A percentile compares a stretch with the other conserved stretches of the same genome.
Conservation (phyloP, 2,888 invertebrate species). For the Vannuccia rotundouncinata region DNA sequence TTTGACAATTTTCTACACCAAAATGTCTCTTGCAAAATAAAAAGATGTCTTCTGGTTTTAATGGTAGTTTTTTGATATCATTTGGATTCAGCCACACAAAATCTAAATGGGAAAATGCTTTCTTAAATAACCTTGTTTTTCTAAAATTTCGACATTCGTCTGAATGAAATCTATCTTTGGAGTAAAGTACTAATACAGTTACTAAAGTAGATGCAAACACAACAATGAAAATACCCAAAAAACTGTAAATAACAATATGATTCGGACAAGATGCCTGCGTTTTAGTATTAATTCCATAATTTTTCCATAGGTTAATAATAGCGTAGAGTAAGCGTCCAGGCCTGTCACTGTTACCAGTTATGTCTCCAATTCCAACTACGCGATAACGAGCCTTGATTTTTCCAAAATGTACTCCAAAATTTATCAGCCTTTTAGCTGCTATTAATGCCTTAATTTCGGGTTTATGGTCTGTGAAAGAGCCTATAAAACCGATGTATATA, state of each 20-base stretch:
- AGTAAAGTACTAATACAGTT: not conserved
- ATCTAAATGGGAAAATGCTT: too few species aligned
- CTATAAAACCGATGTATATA: not conserved
- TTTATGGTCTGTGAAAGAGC: not conserved
- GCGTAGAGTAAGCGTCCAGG: not conserved
- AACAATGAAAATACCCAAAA: not conserved
- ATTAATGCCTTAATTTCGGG: not conserved
- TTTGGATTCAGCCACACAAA: too few species aligned
- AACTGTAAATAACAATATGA: not conserved
- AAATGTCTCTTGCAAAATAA: too few species aligned
- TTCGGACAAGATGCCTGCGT: not conserved
- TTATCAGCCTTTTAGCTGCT: not conserved
- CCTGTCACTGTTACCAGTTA: not conserved
- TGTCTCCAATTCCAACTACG: not conserved
- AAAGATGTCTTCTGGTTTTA: too few species aligned
- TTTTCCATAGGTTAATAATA: not conserved
- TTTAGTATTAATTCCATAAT: not conserved
- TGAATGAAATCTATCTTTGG: not conserved
- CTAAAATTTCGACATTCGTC: too few species aligned
- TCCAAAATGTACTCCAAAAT: not conserved
- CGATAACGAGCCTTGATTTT: not conserved
- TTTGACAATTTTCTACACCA: too few species aligned
- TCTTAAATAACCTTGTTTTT: too few species aligned
- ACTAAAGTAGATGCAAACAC: not conserved
- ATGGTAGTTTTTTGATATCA: too few species aligned